phyloP scores from a whole-genome alignment of 2,113 vertebrate species.

The Ondatra zibethicus region DNA sequence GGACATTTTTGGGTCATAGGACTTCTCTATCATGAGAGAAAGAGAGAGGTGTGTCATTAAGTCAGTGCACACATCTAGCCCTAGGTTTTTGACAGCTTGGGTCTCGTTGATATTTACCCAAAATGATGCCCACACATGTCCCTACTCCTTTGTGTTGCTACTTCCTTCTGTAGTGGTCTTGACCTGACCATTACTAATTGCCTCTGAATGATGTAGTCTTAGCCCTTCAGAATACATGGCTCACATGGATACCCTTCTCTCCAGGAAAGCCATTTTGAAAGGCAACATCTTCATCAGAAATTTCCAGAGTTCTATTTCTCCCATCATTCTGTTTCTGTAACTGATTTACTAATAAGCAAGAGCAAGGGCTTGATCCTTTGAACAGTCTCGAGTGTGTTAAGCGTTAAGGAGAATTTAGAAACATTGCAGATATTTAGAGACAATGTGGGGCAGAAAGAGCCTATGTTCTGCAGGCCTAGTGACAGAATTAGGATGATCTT shows the following conservation, averaged over 20 bases:
- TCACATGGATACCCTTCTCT: neutral
- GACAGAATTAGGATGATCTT: neutral
- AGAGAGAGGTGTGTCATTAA: neutral
- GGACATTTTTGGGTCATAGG: slow-evolving; percentile 10
- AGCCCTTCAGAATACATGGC: neutral
- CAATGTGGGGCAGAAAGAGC: neutral
- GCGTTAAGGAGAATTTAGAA: slow-evolving; percentile 30
- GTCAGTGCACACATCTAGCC: neutral
- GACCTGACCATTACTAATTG: neutral
- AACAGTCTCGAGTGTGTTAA: neutral
- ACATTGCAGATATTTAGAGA: slow-evolving; percentile 32
- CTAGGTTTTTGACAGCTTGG: neutral
- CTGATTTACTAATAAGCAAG: slow-evolving; percentile 37
- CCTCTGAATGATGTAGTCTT: neutral
- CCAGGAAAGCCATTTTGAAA: slow-evolving; percentile 34
- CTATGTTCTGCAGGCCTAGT: slow-evolving; percentile 8
- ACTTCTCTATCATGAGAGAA: slow-evolving; percentile 7
- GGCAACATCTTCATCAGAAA: neutral
- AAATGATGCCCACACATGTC: neutral
- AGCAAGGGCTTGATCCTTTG: slow-evolving; percentile 5
- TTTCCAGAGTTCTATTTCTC: slow-evolving; percentile 6
- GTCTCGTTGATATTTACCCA: neutral
- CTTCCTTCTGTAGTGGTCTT: neutral
- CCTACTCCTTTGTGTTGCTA: neutral
- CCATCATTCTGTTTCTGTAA: slow-evolving; percentile 53